phyloP scores from a whole-genome alignment of 1,140 invertebrate genomes.

The Scaptomyza pallida region DNA sequence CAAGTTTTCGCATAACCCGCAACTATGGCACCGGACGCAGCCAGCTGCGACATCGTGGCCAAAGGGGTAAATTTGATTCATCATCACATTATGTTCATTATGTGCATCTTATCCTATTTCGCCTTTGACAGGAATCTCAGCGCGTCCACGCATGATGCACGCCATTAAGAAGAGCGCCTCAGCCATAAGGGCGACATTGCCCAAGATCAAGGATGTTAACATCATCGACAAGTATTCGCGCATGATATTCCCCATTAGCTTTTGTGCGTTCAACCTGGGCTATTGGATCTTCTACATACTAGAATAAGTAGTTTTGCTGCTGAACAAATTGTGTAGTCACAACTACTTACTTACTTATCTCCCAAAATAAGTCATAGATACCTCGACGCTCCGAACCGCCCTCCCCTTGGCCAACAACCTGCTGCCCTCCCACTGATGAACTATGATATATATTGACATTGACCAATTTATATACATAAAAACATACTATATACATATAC shows the following conservation, averaged over 20 bases:
- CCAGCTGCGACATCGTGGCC: slow-evolving; percentile 87
- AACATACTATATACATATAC: too few relatives aligned
- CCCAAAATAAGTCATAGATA: slow-evolving; percentile 24
- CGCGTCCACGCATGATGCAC: slow-evolving; percentile 90
- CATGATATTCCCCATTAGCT: slow-evolving; percentile 96
- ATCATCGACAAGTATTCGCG: slow-evolving; percentile 98
- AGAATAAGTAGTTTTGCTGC: slow-evolving; percentile 84
- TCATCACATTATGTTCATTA: not conserved
- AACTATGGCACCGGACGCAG: slow-evolving; percentile 85
- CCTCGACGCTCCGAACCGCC: too few relatives aligned
- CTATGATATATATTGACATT: slow-evolving; percentile 41
- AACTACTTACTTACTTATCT: not conserved
- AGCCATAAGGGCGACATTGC: slow-evolving; percentile 92
- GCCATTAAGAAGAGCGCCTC: slow-evolving; percentile 91
- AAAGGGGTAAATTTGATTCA: slow-evolving; percentile 84
- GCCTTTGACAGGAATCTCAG: slow-evolving; percentile 69
- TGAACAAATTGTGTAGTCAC: slow-evolving; percentile 8
- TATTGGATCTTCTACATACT: slow-evolving; percentile 98
- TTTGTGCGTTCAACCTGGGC: slow-evolving; percentile 95
- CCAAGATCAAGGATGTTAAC: slow-evolving; percentile 97
- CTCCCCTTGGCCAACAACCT: slow-evolving; percentile 11
- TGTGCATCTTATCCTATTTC: not conserved
- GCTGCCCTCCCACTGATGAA: slow-evolving; percentile 44
- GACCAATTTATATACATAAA: slow-evolving; percentile 52
- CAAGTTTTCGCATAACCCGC: slow-evolving; percentile 91